Evolutionary conservation across 2,888 invertebrate species (phyloP).

Genomic region (Aphrophora alni): DNA sequence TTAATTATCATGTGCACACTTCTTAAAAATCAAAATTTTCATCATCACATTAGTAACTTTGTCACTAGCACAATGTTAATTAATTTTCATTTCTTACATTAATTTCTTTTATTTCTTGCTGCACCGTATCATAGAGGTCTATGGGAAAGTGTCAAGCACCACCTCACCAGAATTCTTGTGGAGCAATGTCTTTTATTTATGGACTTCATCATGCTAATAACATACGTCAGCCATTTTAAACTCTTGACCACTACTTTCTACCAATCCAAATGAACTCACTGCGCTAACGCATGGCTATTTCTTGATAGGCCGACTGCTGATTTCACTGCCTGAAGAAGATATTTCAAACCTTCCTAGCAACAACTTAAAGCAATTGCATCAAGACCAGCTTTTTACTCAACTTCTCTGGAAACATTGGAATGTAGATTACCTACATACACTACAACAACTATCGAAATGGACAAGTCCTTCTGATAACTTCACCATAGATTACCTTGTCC

Average conservation of each 20-base stretch:
- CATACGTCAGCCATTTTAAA: constrained; percentile 51
- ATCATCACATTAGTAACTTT: neutral
- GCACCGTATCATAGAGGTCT: constrained; percentile 48
- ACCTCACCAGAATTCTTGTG: constrained; percentile 47
- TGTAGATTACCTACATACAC: constrained; percentile 49
- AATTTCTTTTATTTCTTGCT: too few species aligned
- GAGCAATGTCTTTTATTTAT: constrained; percentile 48
- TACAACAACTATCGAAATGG: constrained; percentile 51
- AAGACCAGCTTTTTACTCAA: constrained; percentile 48
- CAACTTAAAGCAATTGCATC: constrained; percentile 50
- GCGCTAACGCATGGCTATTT: constrained; percentile 54
- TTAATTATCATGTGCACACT: neutral
- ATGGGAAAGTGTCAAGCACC: constrained; percentile 50
- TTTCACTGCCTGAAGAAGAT: constrained; percentile 40
- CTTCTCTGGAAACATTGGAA: constrained; percentile 50
- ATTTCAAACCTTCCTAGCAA: constrained; percentile 17
- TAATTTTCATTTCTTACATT: neutral
- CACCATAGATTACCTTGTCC: constrained; percentile 47
- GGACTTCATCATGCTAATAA: constrained; percentile 50
- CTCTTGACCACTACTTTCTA: constrained; percentile 51
- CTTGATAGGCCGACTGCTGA: constrained; percentile 50
- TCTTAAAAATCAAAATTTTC: neutral
- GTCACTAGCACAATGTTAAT: neutral
- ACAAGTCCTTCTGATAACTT: constrained; percentile 35
- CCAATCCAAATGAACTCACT: constrained; percentile 44